Base-by-base conservation (phyloP, 2,797 vertebrate species). In the Amphiprion clarkii region DNA sequence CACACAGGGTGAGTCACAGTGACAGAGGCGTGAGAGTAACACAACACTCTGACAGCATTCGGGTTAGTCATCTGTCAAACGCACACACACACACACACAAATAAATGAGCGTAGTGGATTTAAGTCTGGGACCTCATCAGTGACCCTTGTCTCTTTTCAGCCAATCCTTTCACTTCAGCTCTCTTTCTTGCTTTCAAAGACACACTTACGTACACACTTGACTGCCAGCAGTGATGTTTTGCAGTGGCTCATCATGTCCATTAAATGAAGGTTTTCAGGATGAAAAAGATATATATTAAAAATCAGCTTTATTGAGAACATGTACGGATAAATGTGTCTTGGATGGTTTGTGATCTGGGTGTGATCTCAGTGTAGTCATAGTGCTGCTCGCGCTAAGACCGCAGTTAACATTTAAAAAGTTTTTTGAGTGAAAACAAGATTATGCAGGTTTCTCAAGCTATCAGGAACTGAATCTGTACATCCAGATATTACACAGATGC, bases 51-150 rank as follows among this genome's bases (percentile, higher is more conserved):
- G 82, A 89, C 84, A 82, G 86, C 55, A 33, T 83, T 79, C 63
- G 85, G 53, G 74, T 86, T 86, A 87, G 81, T 90, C 83, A 91
- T 88, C 81, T 84, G 85, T 82, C 85, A 87, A 74, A 46, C 21
- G 48, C 17, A 19, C 6, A 31, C 49, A 44, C 21, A 39, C n/a
- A 23, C 54, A 60, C 74, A 57, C 46, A 61, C 42, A 52, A 33
- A 31, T 54, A 71, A 61, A 92, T 94, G 94, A 84, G 78, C 56
- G 31, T 78, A 78, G 71, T 83, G 76, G 83, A 87, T 84, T 82
- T 55, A 48, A 60, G 74, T 51, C 66, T 36, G 67, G 36, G 81
- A 83, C 84, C 81, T 83, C 81, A 73, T 75, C 73, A 58, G 72
- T 84, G 84, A 88, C 87, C 84, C 79, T 42, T 78, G 87, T 84